Conservation (phyloP, 2,113 vertebrate genomes). For the Microtus oregoni region DNA sequence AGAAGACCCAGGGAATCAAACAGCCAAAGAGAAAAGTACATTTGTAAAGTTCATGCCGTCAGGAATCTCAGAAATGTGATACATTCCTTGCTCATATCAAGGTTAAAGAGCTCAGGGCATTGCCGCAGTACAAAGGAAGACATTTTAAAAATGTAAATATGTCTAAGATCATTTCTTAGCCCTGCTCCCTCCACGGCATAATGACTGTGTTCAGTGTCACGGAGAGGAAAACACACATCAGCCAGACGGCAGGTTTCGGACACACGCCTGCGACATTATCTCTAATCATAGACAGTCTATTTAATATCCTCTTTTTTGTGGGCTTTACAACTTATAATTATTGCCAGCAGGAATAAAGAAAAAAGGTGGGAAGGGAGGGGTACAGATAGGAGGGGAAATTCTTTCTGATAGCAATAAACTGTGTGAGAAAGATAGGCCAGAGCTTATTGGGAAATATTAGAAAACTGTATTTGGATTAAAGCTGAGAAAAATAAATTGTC, state of each 20-base stretch:
- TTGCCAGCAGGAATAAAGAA: constrained; percentile 79
- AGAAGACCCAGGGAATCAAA: constrained; percentile 22
- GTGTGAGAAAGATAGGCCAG: constrained; percentile 69
- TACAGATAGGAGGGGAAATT: constrained; percentile 50
- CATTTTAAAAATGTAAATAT: constrained; percentile 46
- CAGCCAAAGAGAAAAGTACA: neutral
- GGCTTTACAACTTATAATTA: constrained; percentile 85
- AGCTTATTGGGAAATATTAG: constrained; percentile 75
- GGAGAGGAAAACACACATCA: constrained; percentile 84
- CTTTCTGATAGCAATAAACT: constrained; percentile 74
- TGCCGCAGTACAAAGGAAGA: neutral
- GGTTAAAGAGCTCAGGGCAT: neutral
- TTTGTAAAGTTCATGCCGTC: constrained; percentile 50
- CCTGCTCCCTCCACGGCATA: constrained; percentile 70
- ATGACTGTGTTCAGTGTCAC: constrained; percentile 83
- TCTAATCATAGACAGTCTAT: constrained; percentile 87
- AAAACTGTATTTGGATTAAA: constrained; percentile 71
- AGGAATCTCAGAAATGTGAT: constrained; percentile 52
- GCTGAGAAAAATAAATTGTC: constrained; percentile 69
- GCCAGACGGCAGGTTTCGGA: constrained; percentile 80
- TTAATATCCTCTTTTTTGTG: constrained; percentile 86
- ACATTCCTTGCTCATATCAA: neutral
- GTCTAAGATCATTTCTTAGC: constrained; percentile 50
- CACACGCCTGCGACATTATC: constrained; percentile 84
- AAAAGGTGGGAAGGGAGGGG: constrained; percentile 37